Evolutionary conservation across 2,888 invertebrate genomes (phyloP), one percentile per base, ranked within the genome.

Genomic region (Eulithis prunata): DNA sequence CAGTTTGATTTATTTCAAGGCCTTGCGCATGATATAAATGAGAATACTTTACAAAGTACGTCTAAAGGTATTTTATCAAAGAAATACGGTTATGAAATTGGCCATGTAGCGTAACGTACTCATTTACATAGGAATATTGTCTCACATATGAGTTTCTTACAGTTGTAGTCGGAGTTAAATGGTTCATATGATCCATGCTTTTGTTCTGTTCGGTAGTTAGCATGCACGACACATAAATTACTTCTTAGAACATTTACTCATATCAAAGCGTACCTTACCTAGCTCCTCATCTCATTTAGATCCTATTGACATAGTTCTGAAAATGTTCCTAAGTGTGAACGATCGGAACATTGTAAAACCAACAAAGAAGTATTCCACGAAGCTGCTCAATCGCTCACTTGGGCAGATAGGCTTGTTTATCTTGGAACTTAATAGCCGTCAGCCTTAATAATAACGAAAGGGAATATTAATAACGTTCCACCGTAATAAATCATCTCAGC

Each of bases 401-500:
- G 61, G 69, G 58, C 69, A 63, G 72, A 73, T 72, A 69, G 73
- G 71, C 69, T 68, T 78, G 73, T 78, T 77, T 77, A 75, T 78
- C 77, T 74, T 73, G 47, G 59, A 66, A 57, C 69, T 76, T 76
- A 77, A 77, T 75, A 73, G 68, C 72, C 72, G 74, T 71, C 74
- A 66, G 70, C 70, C 57, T 69, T 74, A 71, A 69, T 73, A 73
- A 72, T 62, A 49, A 61, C 62, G 68, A 69, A 61, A 65, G 68
- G 58, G 70, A 75, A 70, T 73, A 75, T 77, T 75, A 75, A 74
- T 73, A 73, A 75, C 60, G 65, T 59, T 64, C 67, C 71, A 62
- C 54, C 59, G 59, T 55, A 66, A 75, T 77, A 74, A 76, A 76
- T 77, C 77, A 78, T 77, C 72, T 59, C 71, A 75, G 73, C 74